A percentile compares a stretch with the other conserved stretches of the same genome.
Conservation (phyloP, 2,797 vertebrate species). For the Takifugu rubripes region DNA sequence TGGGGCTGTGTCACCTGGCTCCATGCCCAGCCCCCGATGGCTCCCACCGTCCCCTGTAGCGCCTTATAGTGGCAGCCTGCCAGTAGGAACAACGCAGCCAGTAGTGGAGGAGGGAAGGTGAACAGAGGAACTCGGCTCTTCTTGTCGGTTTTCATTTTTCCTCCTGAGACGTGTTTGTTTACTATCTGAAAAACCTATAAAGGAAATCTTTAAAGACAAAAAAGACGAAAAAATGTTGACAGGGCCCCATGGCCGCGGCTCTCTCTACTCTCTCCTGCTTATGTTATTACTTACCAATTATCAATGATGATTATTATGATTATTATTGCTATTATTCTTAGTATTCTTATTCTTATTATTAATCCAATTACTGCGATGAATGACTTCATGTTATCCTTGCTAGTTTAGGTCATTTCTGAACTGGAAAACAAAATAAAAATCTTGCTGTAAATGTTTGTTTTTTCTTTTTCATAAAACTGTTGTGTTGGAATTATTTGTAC, state of each 20-base stretch:
- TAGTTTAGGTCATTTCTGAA: slow-evolving; percentile 99
- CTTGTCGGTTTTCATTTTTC: slow-evolving; percentile 92
- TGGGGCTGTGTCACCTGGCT: slow-evolving; percentile 75
- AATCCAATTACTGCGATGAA: slow-evolving; percentile 93
- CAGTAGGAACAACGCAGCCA: slow-evolving; percentile 82
- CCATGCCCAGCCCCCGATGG: slow-evolving; percentile 74
- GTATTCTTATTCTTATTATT: slow-evolving; percentile 87
- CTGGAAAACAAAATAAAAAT: slow-evolving; percentile 91
- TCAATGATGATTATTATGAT: slow-evolving; percentile 84
- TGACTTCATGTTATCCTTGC: slow-evolving; percentile 99
- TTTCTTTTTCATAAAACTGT: slow-evolving; percentile 96
- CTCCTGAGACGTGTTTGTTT: slow-evolving; percentile 96
- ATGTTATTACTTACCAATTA: slow-evolving; percentile 88
- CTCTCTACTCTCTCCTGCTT: slow-evolving; percentile 87
- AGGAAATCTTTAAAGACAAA: slow-evolving; percentile 82
- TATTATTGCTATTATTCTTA: slow-evolving; percentile 84
- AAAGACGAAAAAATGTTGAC: slow-evolving; percentile 90
- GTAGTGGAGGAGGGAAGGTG: slow-evolving; percentile 88
- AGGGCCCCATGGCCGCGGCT: slow-evolving; percentile 87
- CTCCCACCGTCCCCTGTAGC: slow-evolving; percentile 85
- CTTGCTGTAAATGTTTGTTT: slow-evolving; percentile 98
- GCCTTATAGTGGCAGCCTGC: slow-evolving; percentile 88
- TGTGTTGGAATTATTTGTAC: slow-evolving; percentile 99
- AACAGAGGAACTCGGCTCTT: slow-evolving; percentile 93
- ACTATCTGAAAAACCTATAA: slow-evolving; percentile 91